Conservation (phyloP, 1,140 invertebrate species). For the Neoseiulus cucumeris region DNA sequence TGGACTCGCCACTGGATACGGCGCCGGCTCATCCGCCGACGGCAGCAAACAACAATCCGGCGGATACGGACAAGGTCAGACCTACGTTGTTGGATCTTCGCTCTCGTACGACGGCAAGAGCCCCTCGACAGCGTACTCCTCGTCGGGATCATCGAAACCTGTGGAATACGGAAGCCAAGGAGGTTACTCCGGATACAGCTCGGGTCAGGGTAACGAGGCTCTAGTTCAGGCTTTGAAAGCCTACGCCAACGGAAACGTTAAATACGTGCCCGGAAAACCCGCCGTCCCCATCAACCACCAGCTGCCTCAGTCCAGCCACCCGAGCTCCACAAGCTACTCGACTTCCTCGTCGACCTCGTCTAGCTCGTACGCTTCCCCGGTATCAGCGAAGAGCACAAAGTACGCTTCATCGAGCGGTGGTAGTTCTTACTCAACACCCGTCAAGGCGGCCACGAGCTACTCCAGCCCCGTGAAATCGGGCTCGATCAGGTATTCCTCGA, state of each 20-base stretch:
- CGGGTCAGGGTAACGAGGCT: background rate
- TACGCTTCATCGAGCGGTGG: background rate
- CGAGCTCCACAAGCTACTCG: background rate
- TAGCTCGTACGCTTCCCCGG: background rate
- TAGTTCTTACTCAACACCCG: background rate
- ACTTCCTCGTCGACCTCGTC: constrained; percentile 4
- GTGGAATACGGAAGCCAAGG: background rate
- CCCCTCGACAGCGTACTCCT: background rate
- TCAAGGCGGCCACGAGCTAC: background rate
- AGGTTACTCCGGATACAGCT: background rate
- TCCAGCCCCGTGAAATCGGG: background rate
- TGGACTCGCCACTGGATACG: background rate
- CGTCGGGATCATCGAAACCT: background rate
- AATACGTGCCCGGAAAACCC: background rate
- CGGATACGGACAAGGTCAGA: background rate
- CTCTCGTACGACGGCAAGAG: constrained; percentile 5
- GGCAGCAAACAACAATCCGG: background rate
- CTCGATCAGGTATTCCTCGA: background rate
- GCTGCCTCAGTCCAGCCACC: background rate
- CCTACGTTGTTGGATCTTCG: background rate
- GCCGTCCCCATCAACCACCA: background rate
- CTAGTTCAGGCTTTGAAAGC: background rate
- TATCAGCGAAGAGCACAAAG: background rate
- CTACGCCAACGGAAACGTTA: background rate
- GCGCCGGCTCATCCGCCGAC: background rate